phyloP scores from a whole-genome alignment of 2,797 vertebrate species.

The Manis javanica region DNA sequence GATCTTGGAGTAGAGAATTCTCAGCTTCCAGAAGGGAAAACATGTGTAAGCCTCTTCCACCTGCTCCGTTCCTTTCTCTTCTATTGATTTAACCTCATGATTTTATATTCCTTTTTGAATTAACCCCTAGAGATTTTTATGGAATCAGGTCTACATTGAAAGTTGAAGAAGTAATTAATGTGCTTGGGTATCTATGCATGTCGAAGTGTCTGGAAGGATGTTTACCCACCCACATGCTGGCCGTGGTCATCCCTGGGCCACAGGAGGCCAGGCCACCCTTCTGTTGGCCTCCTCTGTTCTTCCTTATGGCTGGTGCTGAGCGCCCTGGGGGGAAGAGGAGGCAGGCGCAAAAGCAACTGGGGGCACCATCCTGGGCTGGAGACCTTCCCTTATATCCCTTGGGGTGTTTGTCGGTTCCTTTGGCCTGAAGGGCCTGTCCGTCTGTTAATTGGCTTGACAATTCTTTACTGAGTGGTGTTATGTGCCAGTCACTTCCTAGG shows the following conservation, averaged over 20 bases:
- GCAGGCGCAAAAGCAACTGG: not conserved
- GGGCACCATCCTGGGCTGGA: not conserved
- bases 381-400: not conserved
- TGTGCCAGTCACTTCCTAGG: not conserved
- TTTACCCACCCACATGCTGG: not conserved
- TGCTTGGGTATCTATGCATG: not conserved
- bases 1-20: not conserved
- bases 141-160: not conserved
- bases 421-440: not conserved
- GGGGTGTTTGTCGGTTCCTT: not conserved
- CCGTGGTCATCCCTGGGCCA: not conserved
- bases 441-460: not conserved
- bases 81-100: not conserved
- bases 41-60: not conserved
- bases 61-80: not conserved
- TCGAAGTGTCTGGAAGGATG: not conserved
- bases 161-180: not conserved
- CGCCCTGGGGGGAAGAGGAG: not conserved
- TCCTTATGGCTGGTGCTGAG: not conserved
- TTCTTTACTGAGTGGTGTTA: not conserved
- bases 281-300: not conserved
- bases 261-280: not conserved
- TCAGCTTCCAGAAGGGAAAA: not conserved
- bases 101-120: not conserved
- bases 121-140: not conserved